These are phyloP conservation scores for Protonibea diacanthus DNA, from an alignment of 2,797 vertebrate genomes.

Conservation along the genomic window DNA sequence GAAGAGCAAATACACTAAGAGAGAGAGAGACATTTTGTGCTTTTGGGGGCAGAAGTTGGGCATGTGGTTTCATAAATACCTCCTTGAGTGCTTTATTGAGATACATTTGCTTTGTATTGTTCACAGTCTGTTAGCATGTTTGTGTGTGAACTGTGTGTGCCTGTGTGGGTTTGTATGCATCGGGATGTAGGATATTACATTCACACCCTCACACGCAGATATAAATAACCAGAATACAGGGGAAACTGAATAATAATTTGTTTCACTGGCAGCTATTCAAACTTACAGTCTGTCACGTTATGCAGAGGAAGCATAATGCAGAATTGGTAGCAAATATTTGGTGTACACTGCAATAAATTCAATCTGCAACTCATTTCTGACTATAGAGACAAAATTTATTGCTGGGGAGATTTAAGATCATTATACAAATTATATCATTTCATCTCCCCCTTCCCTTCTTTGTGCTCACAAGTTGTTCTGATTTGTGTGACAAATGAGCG, in stretches of 20 bases:
- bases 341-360: conserved; percentile 55
- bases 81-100: conserved; percentile 62
- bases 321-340: conserved; percentile 66
- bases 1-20: conserved; percentile 78
- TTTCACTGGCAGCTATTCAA: conserved; percentile 79
- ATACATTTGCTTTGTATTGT: conserved; percentile 50
- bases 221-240: conserved; percentile 77
- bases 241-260: conserved; percentile 81
- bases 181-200: conserved; percentile 70
- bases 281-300: conserved; percentile 75
- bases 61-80: conserved; percentile 63
- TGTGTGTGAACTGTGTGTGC: conserved; percentile 20
- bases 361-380: conserved; percentile 49
- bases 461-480: conserved; percentile 33
- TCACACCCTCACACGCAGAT: conserved; percentile 74
- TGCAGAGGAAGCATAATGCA: conserved; percentile 74
- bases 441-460: conserved; percentile 35
- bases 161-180: conserved; percentile 60
- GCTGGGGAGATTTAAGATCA: conserved; percentile 47
- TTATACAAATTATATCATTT: conserved; percentile 51
- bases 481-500: conserved; percentile 44
- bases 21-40: conserved; percentile 67
- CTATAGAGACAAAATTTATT: conserved; percentile 45
- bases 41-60: conserved; percentile 61
- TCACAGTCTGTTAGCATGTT: conserved; percentile 42